phyloP scores from a whole-genome alignment of 1,140 invertebrate genomes.

The Eumaeus atala region DNA sequence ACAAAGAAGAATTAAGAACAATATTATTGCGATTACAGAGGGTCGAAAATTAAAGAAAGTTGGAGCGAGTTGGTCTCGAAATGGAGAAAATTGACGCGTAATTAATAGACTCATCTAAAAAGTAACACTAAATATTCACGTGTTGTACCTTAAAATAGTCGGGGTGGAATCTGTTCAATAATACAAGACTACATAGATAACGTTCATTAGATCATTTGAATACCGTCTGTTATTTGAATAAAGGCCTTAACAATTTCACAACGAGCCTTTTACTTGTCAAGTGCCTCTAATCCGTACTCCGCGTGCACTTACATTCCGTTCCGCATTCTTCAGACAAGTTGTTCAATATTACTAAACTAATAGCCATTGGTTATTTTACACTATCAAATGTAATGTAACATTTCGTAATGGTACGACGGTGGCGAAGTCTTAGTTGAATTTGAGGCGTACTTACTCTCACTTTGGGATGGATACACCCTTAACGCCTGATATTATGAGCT shows the following conservation, averaged over 20 bases:
- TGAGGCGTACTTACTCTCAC: too few species aligned
- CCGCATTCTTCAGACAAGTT: slow-evolving; percentile 28
- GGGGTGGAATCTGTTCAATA: not conserved
- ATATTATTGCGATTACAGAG: too few species aligned
- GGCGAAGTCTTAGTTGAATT: too few species aligned
- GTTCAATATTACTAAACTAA: slow-evolving; percentile 16
- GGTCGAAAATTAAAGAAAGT: too few species aligned
- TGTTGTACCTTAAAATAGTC: too few species aligned
- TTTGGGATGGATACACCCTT: too few species aligned
- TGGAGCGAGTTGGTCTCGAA: too few species aligned
- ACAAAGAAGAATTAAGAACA: too few species aligned
- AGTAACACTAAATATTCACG: too few species aligned
- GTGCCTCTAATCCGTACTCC: slow-evolving; percentile 18
- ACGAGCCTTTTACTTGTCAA: slow-evolving; percentile 22
- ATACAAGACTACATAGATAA: slow-evolving; percentile 5
- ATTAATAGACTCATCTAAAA: too few species aligned
- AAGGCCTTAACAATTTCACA: not conserved
- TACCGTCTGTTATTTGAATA: not conserved
- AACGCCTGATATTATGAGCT: too few species aligned
- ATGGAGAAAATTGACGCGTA: too few species aligned
- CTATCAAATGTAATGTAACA: not conserved
- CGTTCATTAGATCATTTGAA: slow-evolving; percentile 6
- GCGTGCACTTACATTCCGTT: slow-evolving; percentile 24
- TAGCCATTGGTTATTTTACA: not conserved
- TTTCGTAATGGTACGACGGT: not conserved